These are phyloP conservation scores for Drosophila koepferae DNA, from an alignment of 2,888 invertebrate genomes.

Conservation along the genomic window DNA sequence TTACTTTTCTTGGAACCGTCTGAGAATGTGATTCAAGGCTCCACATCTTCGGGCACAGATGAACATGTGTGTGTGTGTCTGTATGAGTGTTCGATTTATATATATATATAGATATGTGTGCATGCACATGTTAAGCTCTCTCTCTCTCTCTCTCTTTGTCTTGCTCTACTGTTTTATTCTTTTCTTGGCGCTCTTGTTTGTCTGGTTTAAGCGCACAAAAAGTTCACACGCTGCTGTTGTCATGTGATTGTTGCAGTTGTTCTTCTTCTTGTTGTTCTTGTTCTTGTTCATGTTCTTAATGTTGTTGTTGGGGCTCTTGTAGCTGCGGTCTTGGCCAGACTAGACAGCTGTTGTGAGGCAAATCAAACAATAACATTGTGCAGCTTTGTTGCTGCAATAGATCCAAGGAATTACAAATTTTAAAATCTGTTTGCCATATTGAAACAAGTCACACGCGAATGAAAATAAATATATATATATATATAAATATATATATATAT, in stretches of 20 bases:
- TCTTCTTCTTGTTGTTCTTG: slow-evolving; percentile 7
- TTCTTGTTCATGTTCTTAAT: not conserved
- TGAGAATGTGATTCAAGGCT: slow-evolving; percentile 46
- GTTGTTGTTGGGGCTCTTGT: slow-evolving; percentile 10
- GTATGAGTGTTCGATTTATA: not conserved
- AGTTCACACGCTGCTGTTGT: slow-evolving; percentile 63
- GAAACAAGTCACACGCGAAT: slow-evolving; percentile 14
- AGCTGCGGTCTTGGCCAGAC: slow-evolving; percentile 28
- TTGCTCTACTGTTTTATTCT: slow-evolving; percentile 17
- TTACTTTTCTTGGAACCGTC: slow-evolving; percentile 45
- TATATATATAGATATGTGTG: not conserved
- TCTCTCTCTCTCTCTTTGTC: not conserved
- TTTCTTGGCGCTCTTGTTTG: slow-evolving; percentile 35
- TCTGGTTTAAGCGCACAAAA: slow-evolving; percentile 42
- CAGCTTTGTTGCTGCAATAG: slow-evolving; percentile 11
- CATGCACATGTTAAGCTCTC: not conserved
- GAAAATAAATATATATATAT: too few species aligned
- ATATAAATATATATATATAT: not conserved
- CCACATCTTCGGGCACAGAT: slow-evolving; percentile 7
- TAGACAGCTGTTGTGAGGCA: slow-evolving; percentile 45
- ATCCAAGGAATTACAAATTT: slow-evolving; percentile 6
- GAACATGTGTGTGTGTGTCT: not conserved
- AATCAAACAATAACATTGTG: slow-evolving; percentile 25
- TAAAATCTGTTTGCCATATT: slow-evolving; percentile 14
- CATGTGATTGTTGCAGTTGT: slow-evolving; percentile 18